These are phyloP conservation scores for Lophochroa leadbeateri DNA, from an alignment of 2,113 vertebrate species.

Conservation along the genomic window DNA sequence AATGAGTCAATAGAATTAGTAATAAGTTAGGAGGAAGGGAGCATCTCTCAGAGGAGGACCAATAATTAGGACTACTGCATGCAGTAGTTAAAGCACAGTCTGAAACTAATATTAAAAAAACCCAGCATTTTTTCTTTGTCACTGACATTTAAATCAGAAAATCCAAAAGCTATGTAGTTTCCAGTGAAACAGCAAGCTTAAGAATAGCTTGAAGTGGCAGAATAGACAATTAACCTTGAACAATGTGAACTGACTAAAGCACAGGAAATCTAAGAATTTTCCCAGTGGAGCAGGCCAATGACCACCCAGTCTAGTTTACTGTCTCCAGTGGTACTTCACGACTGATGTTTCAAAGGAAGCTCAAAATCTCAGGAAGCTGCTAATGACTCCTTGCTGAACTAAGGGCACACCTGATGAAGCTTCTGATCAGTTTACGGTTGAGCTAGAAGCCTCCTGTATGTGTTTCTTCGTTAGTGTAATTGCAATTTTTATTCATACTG, in stretches of 20 bases:
- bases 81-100: not conserved
- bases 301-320: not conserved
- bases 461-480: not conserved
- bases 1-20: not conserved
- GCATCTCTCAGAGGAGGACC: not conserved
- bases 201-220: conserved; percentile 4
- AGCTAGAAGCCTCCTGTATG: not conserved
- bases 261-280: not conserved
- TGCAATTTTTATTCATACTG: not conserved
- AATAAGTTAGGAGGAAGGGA: not conserved
- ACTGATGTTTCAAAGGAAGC: not conserved
- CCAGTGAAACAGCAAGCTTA: not conserved
- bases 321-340: not conserved
- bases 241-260: not conserved
- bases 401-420: not conserved
- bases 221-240: conserved; percentile 35
- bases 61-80: not conserved
- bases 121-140: not conserved
- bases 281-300: not conserved
- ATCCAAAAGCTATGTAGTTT: not conserved
- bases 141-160: conserved; percentile 10
- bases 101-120: not conserved
- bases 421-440: not conserved
- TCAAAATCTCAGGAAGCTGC: not conserved
- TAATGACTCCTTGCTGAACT: not conserved